Percentiles rank a stretch among this genome's conserved stretches.
Conservation (phyloP, 2,113 vertebrate species). For the Tachuris rubrigastra region DNA sequence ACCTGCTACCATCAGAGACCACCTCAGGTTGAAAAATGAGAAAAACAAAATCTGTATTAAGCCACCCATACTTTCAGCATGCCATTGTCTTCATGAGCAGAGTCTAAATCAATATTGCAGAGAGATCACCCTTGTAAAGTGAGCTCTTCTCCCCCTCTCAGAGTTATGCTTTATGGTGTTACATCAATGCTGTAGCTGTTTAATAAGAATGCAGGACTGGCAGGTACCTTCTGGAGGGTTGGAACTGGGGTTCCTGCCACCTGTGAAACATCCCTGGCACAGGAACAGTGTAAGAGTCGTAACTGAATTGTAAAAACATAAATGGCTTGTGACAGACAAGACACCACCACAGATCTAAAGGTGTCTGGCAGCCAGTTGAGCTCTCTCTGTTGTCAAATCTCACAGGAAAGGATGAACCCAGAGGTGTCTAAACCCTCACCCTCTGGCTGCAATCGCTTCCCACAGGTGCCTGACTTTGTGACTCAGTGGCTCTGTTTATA, state of each 20-base stretch:
- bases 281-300: fast-evolving
- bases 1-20: neutral
- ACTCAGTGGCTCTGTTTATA: neutral
- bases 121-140: neutral
- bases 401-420: neutral
- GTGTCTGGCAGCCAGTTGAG: neutral
- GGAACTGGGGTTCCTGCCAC: neutral
- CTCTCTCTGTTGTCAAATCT: neutral
- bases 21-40: neutral
- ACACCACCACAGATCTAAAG: neutral
- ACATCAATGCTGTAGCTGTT: neutral
- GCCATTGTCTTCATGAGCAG: neutral
- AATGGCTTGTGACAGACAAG: neutral
- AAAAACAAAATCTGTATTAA: neutral
- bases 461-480: fast-evolving
- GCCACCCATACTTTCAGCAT: neutral
- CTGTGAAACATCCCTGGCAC: neutral
- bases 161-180: neutral
- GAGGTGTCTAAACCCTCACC: neutral
- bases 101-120: neutral
- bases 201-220: neutral
- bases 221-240: neutral
- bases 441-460: neutral
- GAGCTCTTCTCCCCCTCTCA: neutral
- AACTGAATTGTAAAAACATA: neutral